Base-by-base conservation (phyloP, 2,113 vertebrate species). In the Pipa parva region DNA sequence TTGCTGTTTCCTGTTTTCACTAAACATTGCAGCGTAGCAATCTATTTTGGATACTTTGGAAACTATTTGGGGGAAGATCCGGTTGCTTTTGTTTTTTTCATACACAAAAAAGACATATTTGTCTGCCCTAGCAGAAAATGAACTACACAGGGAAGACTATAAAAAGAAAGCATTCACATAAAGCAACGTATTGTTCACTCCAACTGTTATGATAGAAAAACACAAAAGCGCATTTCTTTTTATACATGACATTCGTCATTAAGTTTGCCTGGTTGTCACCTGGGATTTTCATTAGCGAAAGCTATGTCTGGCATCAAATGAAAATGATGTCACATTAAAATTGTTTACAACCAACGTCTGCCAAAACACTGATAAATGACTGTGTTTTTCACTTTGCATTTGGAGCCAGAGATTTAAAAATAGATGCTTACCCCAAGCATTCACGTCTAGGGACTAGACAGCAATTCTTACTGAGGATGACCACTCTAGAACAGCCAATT, bases 41-140 rank as follows among this genome's bases (percentile, higher is more conserved):
- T 54, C 57, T 61, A 60, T 60, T 68, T 60, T 69, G 56, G 66
- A 61, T 61, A n/a, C 58, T 70, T 45, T 70, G 57, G 66, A 70
- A 70, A 70, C 66, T 70, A 60, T 70, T 61, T 60, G 45, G 39
- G 31, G 66, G 48, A 70, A 70, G 33, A 70, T 70, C 66, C 31
- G 66, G 33, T 51, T 54, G 48, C 58, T 42, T 70, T 61, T 70
- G 48, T 61, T 61, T 70, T 70, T 61, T 70, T 54, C 48, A 54
- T 45, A 42, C 60, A 54, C 66, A 42, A 70, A 52, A 58, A 46
- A 61, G 66, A 61, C 18, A 54, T 61, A 49, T 70, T 54, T 70
- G 57, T 54, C 66, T 45, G 20, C n/a, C n/a, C 3, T 36, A 50
- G 18, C 48, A 70, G 25, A 60, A 54, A 37, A 48, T 39, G 33